phyloP scores from a whole-genome alignment of 1,140 invertebrate genomes.

The Zaprionus ghesquierei region DNA sequence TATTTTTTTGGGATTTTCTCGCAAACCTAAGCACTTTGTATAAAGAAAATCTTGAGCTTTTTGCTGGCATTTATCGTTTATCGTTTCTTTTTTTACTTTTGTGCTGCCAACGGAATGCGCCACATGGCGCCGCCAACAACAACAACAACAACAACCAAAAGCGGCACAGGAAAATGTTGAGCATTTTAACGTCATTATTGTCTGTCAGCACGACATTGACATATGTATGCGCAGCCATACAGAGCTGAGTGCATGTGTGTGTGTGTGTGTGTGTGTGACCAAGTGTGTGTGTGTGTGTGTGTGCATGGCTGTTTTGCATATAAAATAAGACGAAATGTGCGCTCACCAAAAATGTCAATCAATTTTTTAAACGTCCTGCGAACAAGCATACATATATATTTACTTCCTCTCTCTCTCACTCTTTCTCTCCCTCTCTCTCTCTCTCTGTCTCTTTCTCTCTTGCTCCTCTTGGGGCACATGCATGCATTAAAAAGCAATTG shows the following conservation, averaged over 20 bases:
- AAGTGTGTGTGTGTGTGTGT: constrained; percentile 14
- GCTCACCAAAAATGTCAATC: constrained; percentile 80
- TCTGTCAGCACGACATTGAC: constrained; percentile 78
- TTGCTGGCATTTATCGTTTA: no score
- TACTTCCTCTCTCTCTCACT: not conserved
- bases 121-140: no score
- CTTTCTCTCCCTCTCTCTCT: not conserved
- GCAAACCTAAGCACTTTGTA: no score
- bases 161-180: constrained; percentile 59
- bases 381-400: constrained; percentile 40
- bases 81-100: no score
- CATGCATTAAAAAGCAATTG: constrained; percentile 81
- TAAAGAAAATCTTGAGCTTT: no score
- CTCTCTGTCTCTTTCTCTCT: not conserved
- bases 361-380: constrained; percentile 63
- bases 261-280: not conserved
- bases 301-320: constrained; percentile 68
- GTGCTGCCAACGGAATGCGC: no score
- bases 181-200: constrained; percentile 81
- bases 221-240: constrained; percentile 34
- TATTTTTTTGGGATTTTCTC: no score
- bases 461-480: constrained; percentile 60
- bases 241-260: constrained; percentile 43
- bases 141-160: constrained; percentile 6
- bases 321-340: constrained; percentile 77